Percentiles rank a stretch among this genome's conserved stretches.
Evolutionary conservation across 2,888 invertebrate genomes (phyloP).

Genomic region (Scaeva pyrastri): DNA sequence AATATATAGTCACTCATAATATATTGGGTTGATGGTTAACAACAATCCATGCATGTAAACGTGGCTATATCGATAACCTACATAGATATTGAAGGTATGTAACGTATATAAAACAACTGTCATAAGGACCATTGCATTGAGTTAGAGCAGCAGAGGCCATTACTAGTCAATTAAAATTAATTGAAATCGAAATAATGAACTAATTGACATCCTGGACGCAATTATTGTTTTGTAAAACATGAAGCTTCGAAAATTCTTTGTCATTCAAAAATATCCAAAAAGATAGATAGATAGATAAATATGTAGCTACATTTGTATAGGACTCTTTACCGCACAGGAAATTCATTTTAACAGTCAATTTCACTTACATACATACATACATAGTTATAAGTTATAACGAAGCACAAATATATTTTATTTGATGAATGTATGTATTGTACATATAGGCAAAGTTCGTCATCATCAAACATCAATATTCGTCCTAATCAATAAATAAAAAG

Average conservation of each 20-base stretch:
- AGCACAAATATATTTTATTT: not conserved
- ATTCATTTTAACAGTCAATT: slow-evolving; percentile 50
- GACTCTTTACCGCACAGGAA: slow-evolving; percentile 32
- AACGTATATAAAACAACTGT: not conserved
- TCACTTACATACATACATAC: slow-evolving; percentile 32
- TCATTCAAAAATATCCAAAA: too few species aligned
- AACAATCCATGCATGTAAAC: too few species aligned
- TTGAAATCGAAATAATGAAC: slow-evolving; percentile 64
- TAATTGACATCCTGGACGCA: slow-evolving; percentile 69
- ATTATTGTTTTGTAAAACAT: slow-evolving; percentile 56
- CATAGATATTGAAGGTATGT: too few species aligned
- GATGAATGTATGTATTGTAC: not conserved
- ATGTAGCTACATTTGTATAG: not conserved
- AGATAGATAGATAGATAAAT: too few species aligned
- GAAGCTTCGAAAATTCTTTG: slow-evolving; percentile 38
- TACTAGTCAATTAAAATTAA: slow-evolving; percentile 63
- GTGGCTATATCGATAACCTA: not conserved
- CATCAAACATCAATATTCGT: slow-evolving; percentile 17
- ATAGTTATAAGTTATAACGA: too few species aligned
- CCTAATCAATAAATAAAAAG: slow-evolving; percentile 47
- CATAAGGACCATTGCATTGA: slow-evolving; percentile 1
- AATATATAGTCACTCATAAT: too few species aligned
- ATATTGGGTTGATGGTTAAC: too few species aligned
- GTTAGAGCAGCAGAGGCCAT: slow-evolving; percentile 15
- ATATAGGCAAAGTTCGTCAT: slow-evolving; percentile 17